Conservation (phyloP, 1,140 invertebrate species). For the Scylla paramamosain region DNA sequence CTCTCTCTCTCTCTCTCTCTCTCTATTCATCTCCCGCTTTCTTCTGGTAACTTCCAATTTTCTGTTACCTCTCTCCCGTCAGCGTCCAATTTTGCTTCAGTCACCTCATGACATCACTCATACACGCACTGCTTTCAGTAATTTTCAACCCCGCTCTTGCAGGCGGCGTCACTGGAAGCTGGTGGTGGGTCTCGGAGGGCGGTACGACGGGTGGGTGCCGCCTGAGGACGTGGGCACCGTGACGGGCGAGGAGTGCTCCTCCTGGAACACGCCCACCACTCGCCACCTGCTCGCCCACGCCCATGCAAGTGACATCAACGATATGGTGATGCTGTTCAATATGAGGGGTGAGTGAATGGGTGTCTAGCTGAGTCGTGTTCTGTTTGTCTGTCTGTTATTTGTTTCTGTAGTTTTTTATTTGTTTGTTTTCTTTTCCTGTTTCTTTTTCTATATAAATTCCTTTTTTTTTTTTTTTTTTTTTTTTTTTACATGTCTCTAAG, state of each 20-base stretch:
- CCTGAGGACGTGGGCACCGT: constrained; percentile 47
- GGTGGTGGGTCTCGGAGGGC: constrained; percentile 56
- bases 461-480: too few species aligned
- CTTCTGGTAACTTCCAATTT: background rate
- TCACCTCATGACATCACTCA: background rate
- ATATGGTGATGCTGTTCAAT: constrained; percentile 39
- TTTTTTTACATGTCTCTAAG: too few species aligned
- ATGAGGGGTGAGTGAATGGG: constrained; percentile 35
- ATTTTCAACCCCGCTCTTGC: background rate
- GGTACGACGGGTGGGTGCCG: constrained; percentile 65
- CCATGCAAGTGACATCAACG: background rate
- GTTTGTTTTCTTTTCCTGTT: background rate
- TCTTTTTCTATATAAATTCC: background rate
- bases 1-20: background rate
- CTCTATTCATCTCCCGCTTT: background rate
- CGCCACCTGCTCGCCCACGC: background rate
- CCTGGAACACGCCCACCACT: constrained; percentile 38
- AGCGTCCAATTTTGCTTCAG: too few species aligned
- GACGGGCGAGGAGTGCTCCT: background rate
- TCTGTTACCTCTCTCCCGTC: background rate
- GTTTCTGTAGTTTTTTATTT: background rate
- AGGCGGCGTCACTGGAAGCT: constrained; percentile 67
- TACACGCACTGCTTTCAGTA: background rate
- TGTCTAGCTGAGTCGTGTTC: too few species aligned
- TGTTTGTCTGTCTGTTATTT: background rate